Base-by-base conservation (phyloP, 2,888 invertebrate genomes). In the Drosophila anomelani region DNA sequence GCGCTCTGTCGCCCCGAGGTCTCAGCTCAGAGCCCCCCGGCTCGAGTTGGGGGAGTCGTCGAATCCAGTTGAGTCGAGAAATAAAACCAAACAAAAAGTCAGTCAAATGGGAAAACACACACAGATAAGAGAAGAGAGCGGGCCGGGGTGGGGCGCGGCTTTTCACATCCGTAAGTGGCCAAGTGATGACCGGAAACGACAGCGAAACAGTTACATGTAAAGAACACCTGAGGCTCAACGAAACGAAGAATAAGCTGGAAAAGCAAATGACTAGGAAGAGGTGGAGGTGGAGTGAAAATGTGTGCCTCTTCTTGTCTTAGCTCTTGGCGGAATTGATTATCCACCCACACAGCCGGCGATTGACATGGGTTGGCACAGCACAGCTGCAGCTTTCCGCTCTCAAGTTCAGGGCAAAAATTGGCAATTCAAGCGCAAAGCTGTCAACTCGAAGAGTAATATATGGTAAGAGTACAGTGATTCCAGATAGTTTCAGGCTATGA, bases 161-260 rank as follows among this genome's bases (percentile, higher is more conserved):
- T 39, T 38, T 70, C 54, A 80, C 73, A 83, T 83, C 79, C 86
- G 84, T 76, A 86, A 81, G 78, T 84, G 84, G 75, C 53, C 66
- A 60, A 80, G 77, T 82, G 88, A 89, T 89, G 88, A 75, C 88
- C 88, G 88, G 88, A 89, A 89, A 85, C 81, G 80, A 75, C 81
- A 80, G 79, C 76, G 79, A 83, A 72, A 61, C 66, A 74, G 70
- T 75, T 80, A 66, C 72, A 74, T 62, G 63, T 32, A 44, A 56
- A 67, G 67, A 62, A 67, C 66, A 67, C 67, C 56, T 66, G 69
- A 55, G 58, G 57, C 56, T 49, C 41, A n/a, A n/a, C 55, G 23
- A 38, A 44, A 59, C 46, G 38, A 43, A 54, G 53, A 56, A 56
- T 34, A 36, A 64, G 56, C 56, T 17, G 53, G 67, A 59, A 54